These are phyloP conservation scores for Drosophila paracracens DNA, from an alignment of 2,888 invertebrate species.

Conservation along the genomic window DNA sequence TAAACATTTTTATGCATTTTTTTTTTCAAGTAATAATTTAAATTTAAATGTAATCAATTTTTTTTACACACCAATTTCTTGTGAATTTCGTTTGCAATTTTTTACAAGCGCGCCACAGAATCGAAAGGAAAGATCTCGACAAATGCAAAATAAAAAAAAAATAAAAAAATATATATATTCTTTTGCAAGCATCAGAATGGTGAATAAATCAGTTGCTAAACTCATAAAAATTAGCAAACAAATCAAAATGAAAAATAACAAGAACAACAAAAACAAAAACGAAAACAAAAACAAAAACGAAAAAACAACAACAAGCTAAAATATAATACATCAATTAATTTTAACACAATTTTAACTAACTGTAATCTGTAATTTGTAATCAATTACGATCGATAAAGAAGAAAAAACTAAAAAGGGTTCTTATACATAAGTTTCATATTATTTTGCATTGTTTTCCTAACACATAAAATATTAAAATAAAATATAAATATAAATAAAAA, in stretches of 20 bases:
- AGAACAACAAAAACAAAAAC: constrained; percentile 23
- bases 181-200: constrained; percentile 35
- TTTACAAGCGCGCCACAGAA: constrained; percentile 57
- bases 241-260: constrained; percentile 24
- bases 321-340: constrained; percentile 39
- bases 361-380: constrained; percentile 60
- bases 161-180: constrained; percentile 8
- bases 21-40: constrained; percentile 22
- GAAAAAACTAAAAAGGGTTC: constrained; percentile 52
- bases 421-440: constrained; percentile 72
- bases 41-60: constrained; percentile 20
- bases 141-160: constrained; percentile 47
- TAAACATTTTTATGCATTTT: constrained; percentile 36
- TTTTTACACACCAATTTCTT: constrained; percentile 34
- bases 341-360: constrained; percentile 63
- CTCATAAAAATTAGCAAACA: constrained; percentile 31
- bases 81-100: constrained; percentile 36
- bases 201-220: constrained; percentile 40
- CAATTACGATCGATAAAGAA: constrained; percentile 49
- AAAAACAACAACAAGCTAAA: constrained; percentile 14
- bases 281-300: constrained; percentile 3
- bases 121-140: constrained; percentile 66
- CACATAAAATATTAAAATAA: constrained; percentile 61
- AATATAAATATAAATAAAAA: constrained; percentile 66
- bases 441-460: constrained; percentile 79